Conservation (phyloP, 2,797 vertebrate species). For the Pipistrellus kuhlii region DNA sequence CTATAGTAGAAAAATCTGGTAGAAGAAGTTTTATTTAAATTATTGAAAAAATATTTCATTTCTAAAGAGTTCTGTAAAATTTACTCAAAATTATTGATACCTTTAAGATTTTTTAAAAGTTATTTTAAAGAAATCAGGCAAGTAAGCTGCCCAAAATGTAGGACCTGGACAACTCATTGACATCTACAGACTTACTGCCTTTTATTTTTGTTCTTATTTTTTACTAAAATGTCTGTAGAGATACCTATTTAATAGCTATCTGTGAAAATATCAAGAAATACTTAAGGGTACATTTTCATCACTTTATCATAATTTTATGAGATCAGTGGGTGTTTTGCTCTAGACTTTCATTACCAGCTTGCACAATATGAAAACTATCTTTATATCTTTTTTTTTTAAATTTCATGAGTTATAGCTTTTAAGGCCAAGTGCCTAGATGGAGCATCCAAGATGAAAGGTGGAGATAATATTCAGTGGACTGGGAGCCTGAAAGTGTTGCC, state of each 20-base stretch:
- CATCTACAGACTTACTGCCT: background rate
- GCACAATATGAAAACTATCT: background rate
- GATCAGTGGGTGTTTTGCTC: background rate
- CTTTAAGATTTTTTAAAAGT: background rate
- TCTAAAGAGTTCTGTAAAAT: background rate
- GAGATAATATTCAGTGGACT: background rate
- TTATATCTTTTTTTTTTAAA: background rate
- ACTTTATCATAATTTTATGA: constrained; percentile 29
- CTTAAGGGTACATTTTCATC: background rate
- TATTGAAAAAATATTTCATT: background rate
- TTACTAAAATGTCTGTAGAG: constrained; percentile 8
- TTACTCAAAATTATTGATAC: background rate
- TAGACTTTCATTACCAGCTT: background rate
- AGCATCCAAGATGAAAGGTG: background rate
- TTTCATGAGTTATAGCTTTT: background rate
- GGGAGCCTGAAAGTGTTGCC: background rate
- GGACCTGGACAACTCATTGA: background rate
- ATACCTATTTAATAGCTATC: background rate
- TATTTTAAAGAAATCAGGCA: background rate
- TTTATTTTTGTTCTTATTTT: background rate
- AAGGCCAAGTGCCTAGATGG: background rate
- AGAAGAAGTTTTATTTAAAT: background rate
- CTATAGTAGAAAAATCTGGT: background rate
- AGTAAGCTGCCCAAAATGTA: background rate
- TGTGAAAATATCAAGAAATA: constrained; percentile 24